Evolutionary conservation across 2,888 invertebrate species (phyloP).

Genomic region (Atrina japonica): DNA sequence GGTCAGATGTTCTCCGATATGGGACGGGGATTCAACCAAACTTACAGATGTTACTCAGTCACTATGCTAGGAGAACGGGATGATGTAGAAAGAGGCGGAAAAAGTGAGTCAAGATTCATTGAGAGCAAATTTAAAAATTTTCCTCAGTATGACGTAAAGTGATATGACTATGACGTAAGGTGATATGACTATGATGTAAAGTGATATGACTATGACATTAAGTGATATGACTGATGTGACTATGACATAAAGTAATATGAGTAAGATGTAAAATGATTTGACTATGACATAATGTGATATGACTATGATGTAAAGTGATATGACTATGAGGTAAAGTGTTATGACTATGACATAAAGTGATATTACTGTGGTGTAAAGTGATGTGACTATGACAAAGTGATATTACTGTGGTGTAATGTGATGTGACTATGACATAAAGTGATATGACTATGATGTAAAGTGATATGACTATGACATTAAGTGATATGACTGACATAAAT

Average conservation of each 20-base stretch:
- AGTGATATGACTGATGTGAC: neutral
- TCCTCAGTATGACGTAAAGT: too few relatives aligned
- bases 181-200: too few relatives aligned
- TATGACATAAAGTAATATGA: neutral
- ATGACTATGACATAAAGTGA: neutral
- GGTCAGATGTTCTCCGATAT: conserved; percentile 67
- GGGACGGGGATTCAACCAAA: conserved; percentile 80
- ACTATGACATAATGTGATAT: too few relatives aligned
- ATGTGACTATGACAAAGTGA: too few relatives aligned
- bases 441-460: too few relatives aligned
- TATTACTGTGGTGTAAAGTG: neutral
- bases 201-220: neutral
- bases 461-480: neutral
- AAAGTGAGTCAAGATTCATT: too few relatives aligned
- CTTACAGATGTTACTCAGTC: conserved; percentile 93
- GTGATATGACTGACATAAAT: neutral
- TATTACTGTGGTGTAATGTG: too few relatives aligned
- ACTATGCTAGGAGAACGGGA: conserved; percentile 96
- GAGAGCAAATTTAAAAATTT: too few relatives aligned
- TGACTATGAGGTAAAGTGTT: too few relatives aligned
- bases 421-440: too few relatives aligned
- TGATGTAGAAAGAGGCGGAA: conserved; percentile 97
- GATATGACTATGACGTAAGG: too few relatives aligned
- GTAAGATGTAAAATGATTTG: neutral
- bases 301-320: too few relatives aligned